Evolutionary conservation across 2,113 vertebrate species (phyloP).

Genomic region (Calidris pygmaea): DNA sequence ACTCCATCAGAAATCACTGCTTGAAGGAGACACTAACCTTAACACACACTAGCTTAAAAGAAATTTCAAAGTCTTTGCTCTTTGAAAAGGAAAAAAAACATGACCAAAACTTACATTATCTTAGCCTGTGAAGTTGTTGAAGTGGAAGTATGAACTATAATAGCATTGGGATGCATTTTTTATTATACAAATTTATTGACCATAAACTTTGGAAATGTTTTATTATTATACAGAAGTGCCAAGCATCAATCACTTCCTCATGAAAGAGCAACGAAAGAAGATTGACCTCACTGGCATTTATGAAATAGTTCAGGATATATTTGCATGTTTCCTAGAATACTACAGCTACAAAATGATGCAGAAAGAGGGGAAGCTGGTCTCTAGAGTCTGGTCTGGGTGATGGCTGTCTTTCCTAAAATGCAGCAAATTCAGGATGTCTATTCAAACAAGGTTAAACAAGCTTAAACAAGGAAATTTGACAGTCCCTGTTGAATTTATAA

Average conservation of each 20-base stretch:
- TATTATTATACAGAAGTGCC: constrained; percentile 24
- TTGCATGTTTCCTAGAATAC: background rate
- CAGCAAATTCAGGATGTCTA: background rate
- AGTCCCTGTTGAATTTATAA: background rate
- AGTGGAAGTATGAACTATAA: constrained; percentile 7
- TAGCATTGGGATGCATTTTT: constrained; percentile 20
- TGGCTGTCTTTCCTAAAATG: background rate
- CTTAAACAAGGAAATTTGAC: background rate
- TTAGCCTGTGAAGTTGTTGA: background rate
- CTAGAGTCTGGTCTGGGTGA: background rate
- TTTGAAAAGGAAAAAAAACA: background rate
- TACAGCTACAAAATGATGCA: background rate
- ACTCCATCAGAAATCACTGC: background rate
- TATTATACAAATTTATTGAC: constrained; percentile 47
- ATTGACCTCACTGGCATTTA: constrained; percentile 13
- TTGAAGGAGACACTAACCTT: constrained; percentile 35
- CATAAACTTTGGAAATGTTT: constrained; percentile 43
- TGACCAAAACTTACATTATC: constrained; percentile 13
- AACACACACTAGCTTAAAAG: background rate
- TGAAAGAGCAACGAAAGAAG: background rate
- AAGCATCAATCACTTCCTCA: constrained; percentile 9
- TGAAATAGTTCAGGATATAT: background rate
- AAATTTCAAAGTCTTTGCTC: background rate
- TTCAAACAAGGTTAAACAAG: background rate
- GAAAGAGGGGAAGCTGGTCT: background rate